Base-by-base conservation (phyloP, 2,113 vertebrate genomes). In the Serinus canaria region DNA sequence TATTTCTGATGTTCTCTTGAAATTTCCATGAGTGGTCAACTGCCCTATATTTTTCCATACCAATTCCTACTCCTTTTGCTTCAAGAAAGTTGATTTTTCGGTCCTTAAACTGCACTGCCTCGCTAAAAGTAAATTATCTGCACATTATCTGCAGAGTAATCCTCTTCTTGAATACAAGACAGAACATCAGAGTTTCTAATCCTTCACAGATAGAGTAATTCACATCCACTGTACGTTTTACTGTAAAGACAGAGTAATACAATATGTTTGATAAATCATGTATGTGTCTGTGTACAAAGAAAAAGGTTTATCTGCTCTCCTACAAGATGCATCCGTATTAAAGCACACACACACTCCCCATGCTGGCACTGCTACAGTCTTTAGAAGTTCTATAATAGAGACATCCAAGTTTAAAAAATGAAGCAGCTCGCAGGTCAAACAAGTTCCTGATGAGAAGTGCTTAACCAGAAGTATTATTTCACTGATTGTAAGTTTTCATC, bases 361-460 rank as follows among this genome's bases (percentile, higher is more conserved):
- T 68, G 56, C 77, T 90, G 39, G 74, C 87, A 69, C 43, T 17
- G 52, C 79, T 90, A 78, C 53, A 44, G 69, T 85, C 82, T 94
- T 93, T 69, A 74, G 37, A 96, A 97, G 75, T 90, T 96, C 90
- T 81, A 16, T 80, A 56, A 96, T 87, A 92, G 91, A 97, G 81
- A 94, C 73, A 91, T 96, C 84, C 13, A 88, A 81, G 70, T 87
- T 92, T 94, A 95, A 94, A 91, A 94, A 91, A 94, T 83, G 89
- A 95, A 96, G 88, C 80, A 44, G 81, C 63, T 76, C 91, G 92
- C 79, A 92, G 94, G 96, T 97, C 95, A 95, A 95, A 95, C 17
- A 72, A 72, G 80, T 69, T 95, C 92, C 94, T 70, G 89, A 92
- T 90, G 87, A 90, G 96, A 97, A 91, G 83, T 87, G 70, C 88